Evolutionary conservation across 2,797 vertebrate genomes (phyloP), one percentile per base, ranked within the genome.

Genomic region (Acropternis orthonyx): DNA sequence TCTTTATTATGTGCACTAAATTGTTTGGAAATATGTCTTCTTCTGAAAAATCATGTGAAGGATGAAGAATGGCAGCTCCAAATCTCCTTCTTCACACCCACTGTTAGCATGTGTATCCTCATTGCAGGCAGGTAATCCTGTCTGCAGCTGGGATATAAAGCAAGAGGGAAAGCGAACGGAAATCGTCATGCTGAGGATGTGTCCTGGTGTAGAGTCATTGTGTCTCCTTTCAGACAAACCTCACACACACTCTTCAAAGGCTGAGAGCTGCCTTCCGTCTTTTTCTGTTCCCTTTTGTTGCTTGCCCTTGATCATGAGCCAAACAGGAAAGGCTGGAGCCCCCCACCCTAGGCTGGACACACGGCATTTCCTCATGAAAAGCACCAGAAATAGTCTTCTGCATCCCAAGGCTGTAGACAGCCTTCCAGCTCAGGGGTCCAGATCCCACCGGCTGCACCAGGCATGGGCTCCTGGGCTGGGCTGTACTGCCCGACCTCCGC

Each of bases 321-420:
- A 93, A 91, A 76, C 62, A 59, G 91, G 91, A 95, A 95, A 91
- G 91, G 71, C 80, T 92, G 80, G 69, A 90, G 80, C 56, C 74
- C 67, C 39, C 36, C 0, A 0, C 4, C 3, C 3, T 32, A 77
- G 63, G 63, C 86, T 14, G 1, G 66, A 58, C 17, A 15, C 52
- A 8, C 8, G 34, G 44, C 67, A 79, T 94, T 94, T 95, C 89
- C 89, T 94, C 41, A 8, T 2, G 13, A 87, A 76, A 78, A 88
- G 34, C 5, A 36, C 41, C 61, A 77, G 71, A 87, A 87, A 52
- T 61, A 44, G 49, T 73, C 43, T 46, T 14, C 32, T 87, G 20
- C 9, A 28, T 63, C 43, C 54, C 65, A 62, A 73, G 7, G 8
- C 5, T 73, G 39, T 10, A 51, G 58, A n/a, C n/a, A 88, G 17